Evolutionary conservation across 2,797 vertebrate species (phyloP).

Genomic region (Hipposideros larvatus): DNA sequence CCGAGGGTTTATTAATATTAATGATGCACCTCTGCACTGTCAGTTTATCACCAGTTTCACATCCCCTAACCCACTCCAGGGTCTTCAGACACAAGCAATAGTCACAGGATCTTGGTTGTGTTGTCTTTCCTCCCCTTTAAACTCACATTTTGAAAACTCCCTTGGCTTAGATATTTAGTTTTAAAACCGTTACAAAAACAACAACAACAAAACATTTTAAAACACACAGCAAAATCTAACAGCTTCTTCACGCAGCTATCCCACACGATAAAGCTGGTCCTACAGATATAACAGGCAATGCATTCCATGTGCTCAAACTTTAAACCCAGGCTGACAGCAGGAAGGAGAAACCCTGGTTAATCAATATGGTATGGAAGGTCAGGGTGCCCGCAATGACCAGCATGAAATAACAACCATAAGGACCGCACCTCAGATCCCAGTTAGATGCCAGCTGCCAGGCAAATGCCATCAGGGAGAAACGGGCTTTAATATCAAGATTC

Average conservation of each 20-base stretch:
- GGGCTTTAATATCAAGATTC: not conserved
- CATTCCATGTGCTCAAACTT: not conserved
- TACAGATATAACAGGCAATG: not conserved
- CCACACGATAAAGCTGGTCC: not conserved
- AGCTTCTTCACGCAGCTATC: not conserved
- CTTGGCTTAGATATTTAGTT: not conserved
- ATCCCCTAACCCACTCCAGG: not conserved
- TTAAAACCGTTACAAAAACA: not conserved
- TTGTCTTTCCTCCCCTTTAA: not conserved
- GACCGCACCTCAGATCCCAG: not conserved
- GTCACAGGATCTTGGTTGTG: not conserved
- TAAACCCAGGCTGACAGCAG: not conserved
- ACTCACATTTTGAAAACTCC: constrained; percentile 6
- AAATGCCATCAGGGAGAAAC: not conserved
- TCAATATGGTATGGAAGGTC: not conserved
- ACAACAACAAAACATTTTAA: not conserved
- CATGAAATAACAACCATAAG: not conserved
- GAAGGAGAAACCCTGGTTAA: not conserved
- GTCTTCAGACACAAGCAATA: not conserved
- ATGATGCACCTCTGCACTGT: not conserved
- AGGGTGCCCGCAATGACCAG: not conserved
- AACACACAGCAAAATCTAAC: not conserved
- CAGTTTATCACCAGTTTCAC: not conserved
- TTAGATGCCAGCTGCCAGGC: not conserved
- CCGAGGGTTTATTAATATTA: not conserved